Percentiles rank a stretch among this genome's conserved stretches.
These are phyloP conservation scores for Hirtodrosophila confusa DNA, from an alignment of 2,888 invertebrate species.

Conservation along the genomic window DNA sequence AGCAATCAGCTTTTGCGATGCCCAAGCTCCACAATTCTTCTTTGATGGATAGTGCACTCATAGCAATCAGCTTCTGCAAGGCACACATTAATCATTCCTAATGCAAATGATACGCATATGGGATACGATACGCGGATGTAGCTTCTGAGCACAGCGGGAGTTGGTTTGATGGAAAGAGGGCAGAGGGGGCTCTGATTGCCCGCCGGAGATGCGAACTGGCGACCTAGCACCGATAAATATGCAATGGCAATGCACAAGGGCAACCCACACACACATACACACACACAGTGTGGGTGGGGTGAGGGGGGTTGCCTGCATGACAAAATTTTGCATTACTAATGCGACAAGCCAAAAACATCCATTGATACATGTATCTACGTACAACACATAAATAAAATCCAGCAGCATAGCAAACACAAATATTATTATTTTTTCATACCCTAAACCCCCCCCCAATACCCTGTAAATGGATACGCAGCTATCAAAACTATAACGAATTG, in stretches of 20 bases:
- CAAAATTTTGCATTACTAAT: constrained; percentile 73
- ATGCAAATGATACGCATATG: constrained; percentile 34
- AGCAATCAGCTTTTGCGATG: no score
- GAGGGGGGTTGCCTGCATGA: constrained; percentile 27
- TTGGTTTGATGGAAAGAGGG: neutral
- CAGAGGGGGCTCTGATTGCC: constrained; percentile 1
- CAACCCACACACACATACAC: neutral
- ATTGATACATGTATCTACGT: constrained; percentile 60
- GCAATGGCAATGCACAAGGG: constrained; percentile 53
- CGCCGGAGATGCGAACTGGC: constrained; percentile 19
- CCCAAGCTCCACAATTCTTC: neutral
- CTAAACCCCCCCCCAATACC: neutral
- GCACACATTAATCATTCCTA: constrained; percentile 5
- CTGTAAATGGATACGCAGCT: neutral
- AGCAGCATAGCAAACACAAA: constrained; percentile 56
- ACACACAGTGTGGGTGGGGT: neutral
- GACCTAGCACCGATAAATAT: constrained; percentile 60
- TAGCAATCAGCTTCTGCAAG: constrained; percentile 36
- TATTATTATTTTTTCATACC: constrained; percentile 19
- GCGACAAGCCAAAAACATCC: constrained; percentile 68
- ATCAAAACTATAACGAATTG: no score
- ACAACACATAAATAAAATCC: constrained; percentile 72
- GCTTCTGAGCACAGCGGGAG: neutral
- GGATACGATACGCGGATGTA: constrained; percentile 3
- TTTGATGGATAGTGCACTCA: neutral